phyloP scores from a whole-genome alignment of 2,113 vertebrate genomes.

The Beaufortia kweichowensis region DNA sequence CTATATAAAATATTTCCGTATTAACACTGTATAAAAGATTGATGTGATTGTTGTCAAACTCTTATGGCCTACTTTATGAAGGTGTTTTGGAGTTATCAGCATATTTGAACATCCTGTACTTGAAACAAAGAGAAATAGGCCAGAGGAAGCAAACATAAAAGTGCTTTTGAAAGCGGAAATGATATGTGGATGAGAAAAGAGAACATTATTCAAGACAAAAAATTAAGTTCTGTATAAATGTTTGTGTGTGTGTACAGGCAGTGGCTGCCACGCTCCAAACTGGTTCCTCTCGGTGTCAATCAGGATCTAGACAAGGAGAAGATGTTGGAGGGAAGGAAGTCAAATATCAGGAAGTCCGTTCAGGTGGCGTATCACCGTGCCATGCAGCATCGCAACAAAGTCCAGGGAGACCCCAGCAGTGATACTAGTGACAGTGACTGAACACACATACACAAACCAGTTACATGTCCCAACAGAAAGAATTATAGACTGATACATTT shows the following conservation, averaged over 20 bases:
- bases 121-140: slow-evolving; percentile 41
- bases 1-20: no score
- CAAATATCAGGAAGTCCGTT: slow-evolving; percentile 97
- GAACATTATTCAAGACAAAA: background rate
- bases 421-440: slow-evolving; percentile 84
- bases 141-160: slow-evolving; percentile 34
- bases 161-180: slow-evolving; percentile 12
- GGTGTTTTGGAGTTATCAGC: background rate
- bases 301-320: slow-evolving; percentile 98
- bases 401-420: slow-evolving; percentile 96
- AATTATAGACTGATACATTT: background rate
- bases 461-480: no score
- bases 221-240: background rate
- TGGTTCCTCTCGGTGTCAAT: slow-evolving; percentile 95
- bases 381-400: slow-evolving; percentile 98
- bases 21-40: no score
- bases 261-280: slow-evolving; percentile 95
- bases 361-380: slow-evolving; percentile 97
- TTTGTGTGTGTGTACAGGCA: slow-evolving; percentile 78
- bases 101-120: slow-evolving; percentile 34
- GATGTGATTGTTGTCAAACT: no score
- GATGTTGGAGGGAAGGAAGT: slow-evolving; percentile 97
- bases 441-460: slow-evolving; percentile 13
- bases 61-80: no score
- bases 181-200: background rate